Evolutionary conservation across 37 sponge, comb jelly and placozoan species (phyloP).

Genomic region (Bolinopsis microptera): DNA sequence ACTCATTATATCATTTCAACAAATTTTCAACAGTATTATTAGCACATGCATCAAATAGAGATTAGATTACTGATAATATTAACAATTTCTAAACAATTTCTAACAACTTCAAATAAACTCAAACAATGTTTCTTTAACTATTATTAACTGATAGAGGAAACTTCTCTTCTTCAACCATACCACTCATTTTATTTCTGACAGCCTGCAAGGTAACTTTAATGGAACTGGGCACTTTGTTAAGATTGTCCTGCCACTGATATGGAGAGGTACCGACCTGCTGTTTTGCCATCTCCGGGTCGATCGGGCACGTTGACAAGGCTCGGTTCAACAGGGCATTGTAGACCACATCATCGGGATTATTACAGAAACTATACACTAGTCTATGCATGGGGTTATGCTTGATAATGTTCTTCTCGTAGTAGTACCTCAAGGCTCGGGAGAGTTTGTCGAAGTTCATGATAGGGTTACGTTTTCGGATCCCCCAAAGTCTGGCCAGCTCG

Average conservation of each 20-base stretch:
- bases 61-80: not conserved
- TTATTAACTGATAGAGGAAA: not conserved
- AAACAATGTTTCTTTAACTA: not conserved
- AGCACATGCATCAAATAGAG: not conserved
- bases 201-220: conserved; percentile 31
- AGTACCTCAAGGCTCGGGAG: conserved; percentile 95
- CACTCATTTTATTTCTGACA: not conserved
- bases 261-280: not conserved
- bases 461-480: conserved; percentile 86
- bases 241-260: not conserved
- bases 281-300: not conserved
- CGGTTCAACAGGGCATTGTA: not conserved
- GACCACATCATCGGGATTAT: conserved; percentile 46
- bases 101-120: not conserved
- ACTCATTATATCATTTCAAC: not conserved
- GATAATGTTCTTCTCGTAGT: conserved; percentile 98
- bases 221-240: not conserved
- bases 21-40: not conserved
- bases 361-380: conserved; percentile 45
- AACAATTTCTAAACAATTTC: not conserved
- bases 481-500: conserved; percentile 92
- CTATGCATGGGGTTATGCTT: conserved; percentile 44
- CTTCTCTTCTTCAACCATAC: not conserved
- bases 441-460: conserved; percentile 99
- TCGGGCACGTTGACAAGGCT: conserved; percentile 8